phyloP scores from a whole-genome alignment of 2,113 vertebrate species.

The Pelecanoides urinatrix region DNA sequence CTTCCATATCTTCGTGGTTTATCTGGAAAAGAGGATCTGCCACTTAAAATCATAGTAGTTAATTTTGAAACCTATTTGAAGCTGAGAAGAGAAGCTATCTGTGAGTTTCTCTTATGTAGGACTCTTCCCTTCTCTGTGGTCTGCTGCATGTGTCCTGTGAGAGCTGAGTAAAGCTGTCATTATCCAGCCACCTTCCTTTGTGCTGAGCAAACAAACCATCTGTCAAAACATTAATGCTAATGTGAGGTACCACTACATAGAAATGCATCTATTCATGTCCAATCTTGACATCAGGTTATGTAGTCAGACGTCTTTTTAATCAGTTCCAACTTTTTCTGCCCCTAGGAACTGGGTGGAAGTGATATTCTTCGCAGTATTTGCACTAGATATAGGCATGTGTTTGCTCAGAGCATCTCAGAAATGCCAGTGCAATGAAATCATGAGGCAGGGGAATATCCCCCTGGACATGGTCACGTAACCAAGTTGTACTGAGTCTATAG shows the following conservation, averaged over 20 bases:
- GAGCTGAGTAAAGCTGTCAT: not conserved
- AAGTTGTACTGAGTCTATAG: not conserved
- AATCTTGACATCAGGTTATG: not conserved
- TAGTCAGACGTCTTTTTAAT: not conserved
- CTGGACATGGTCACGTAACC: not conserved
- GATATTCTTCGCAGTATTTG: not conserved
- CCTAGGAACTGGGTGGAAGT: conserved; percentile 1
- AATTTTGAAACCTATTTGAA: conserved; percentile 7
- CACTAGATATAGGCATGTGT: not conserved
- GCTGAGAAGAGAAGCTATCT: not conserved
- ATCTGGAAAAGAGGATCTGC: not conserved
- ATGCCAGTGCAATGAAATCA: not conserved
- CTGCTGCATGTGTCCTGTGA: not conserved
- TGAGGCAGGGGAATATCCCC: not conserved
- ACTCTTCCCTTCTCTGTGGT: not conserved
- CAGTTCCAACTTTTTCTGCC: not conserved
- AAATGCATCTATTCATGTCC: not conserved
- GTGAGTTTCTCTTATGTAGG: not conserved
- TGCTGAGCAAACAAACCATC: conserved; percentile 1
- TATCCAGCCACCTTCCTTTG: not conserved
- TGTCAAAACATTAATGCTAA: conserved; percentile 11
- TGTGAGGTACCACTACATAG: not conserved
- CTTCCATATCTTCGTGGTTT: not conserved
- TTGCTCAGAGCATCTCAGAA: conserved; percentile 19
- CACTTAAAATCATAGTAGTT: not conserved